phyloP scores from a whole-genome alignment of 1,140 invertebrate genomes.

The Acromyrmex echinatior region DNA sequence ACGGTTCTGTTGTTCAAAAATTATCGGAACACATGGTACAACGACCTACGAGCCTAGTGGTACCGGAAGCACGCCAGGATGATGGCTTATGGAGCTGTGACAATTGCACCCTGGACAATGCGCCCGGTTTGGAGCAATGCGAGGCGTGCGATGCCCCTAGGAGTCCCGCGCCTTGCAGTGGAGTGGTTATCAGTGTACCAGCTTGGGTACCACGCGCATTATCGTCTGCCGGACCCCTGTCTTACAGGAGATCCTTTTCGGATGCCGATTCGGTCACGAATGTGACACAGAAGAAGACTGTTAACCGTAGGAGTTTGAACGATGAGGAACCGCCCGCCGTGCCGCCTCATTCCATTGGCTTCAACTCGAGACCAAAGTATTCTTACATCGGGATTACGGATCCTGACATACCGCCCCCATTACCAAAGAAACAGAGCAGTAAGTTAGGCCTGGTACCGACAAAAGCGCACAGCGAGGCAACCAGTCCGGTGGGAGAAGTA shows the following conservation, averaged over 20 bases:
- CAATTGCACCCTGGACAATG: conserved; percentile 88
- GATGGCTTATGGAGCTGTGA: conserved; percentile 88
- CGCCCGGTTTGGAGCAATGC: conserved; percentile 86
- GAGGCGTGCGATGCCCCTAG: conserved; percentile 89
- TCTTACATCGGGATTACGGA: conserved; percentile 89
- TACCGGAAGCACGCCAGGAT: conserved; percentile 80
- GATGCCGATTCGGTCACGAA: conserved; percentile 86
- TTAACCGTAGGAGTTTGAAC: conserved; percentile 88
- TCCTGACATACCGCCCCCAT: conserved; percentile 85
- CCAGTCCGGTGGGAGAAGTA: conserved; percentile 81
- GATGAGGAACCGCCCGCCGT: conserved; percentile 88
- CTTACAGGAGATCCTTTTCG: conserved; percentile 89
- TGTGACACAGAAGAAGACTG: conserved; percentile 82
- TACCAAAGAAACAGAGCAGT: conserved; percentile 84
- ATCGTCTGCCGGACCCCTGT: conserved; percentile 87
- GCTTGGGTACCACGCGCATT: conserved; percentile 86
- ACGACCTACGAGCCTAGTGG: conserved; percentile 83
- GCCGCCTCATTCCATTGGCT: conserved; percentile 85
- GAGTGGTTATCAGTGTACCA: conserved; percentile 87
- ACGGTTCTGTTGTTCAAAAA: conserved; percentile 85
- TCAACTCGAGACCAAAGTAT: conserved; percentile 86
- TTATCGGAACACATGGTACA: conserved; percentile 78
- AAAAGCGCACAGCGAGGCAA: conserved; percentile 84
- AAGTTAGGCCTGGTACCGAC: conserved; percentile 79
- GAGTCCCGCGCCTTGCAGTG: conserved; percentile 85